These are phyloP conservation scores for Plutomurus gul DNA, from an alignment of 1,140 invertebrate species.

Conservation along the genomic window DNA sequence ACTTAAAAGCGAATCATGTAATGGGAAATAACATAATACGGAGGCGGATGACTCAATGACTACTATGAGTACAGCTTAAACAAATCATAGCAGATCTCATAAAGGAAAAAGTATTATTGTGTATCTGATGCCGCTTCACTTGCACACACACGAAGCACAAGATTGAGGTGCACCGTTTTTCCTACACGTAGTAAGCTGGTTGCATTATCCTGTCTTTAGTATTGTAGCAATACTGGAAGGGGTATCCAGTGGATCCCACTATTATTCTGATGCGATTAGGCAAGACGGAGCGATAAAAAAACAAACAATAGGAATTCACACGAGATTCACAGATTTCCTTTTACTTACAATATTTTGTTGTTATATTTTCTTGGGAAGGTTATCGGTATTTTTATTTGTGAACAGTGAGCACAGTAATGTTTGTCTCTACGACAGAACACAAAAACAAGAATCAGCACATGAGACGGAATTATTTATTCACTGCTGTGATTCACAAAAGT, in stretches of 20 bases:
- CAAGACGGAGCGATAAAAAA: too few species aligned
- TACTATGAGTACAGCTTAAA: background rate
- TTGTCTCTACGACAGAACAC: too few species aligned
- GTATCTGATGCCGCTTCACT: background rate
- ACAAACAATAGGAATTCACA: background rate
- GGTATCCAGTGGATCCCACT: background rate
- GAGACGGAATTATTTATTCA: too few species aligned
- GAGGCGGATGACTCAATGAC: constrained; percentile 15
- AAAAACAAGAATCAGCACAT: too few species aligned
- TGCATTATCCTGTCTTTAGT: background rate
- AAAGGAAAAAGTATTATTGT: constrained; percentile 22
- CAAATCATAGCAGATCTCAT: background rate
- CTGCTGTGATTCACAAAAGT: too few species aligned
- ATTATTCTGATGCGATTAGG: too few species aligned
- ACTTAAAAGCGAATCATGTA: too few species aligned
- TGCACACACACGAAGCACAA: background rate
- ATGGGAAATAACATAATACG: background rate
- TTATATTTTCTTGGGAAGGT: too few species aligned
- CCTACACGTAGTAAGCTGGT: constrained; percentile 2
- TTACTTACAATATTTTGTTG: too few species aligned
- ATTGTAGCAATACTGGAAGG: background rate
- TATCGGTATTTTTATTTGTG: too few species aligned
- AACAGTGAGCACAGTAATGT: too few species aligned
- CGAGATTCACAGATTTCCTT: background rate
- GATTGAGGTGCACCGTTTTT: background rate